A percentile compares a stretch with the other conserved stretches of the same genome.
Conservation (phyloP, 2,888 invertebrate species). For the Tachystola acroxantha region DNA sequence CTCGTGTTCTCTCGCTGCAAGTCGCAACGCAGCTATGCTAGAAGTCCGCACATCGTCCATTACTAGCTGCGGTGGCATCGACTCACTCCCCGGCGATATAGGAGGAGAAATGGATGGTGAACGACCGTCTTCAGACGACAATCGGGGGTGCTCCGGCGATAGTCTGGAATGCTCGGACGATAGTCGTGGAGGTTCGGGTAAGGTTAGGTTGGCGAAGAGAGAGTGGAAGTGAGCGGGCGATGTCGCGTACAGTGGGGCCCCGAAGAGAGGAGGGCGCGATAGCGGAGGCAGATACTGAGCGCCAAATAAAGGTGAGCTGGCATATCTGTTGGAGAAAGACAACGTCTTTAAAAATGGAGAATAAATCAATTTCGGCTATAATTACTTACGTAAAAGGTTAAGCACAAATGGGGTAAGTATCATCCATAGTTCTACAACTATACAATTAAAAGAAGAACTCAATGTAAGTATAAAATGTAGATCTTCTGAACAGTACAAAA, state of each 20-base stretch:
- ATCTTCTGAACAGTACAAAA: too few species aligned
- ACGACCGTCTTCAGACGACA: slow-evolving; percentile 43
- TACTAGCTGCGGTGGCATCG: slow-evolving; percentile 66
- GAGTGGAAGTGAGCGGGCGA: slow-evolving; percentile 87
- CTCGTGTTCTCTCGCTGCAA: slow-evolving; percentile 94
- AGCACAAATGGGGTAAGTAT: too few species aligned
- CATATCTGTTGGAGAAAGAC: slow-evolving; percentile 51
- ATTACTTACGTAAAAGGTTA: too few species aligned
- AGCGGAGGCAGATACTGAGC: slow-evolving; percentile 61
- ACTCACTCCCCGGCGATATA: slow-evolving; percentile 69
- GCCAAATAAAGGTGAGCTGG: slow-evolving; percentile 59
- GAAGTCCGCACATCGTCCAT: slow-evolving; percentile 86
- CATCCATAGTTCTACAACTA: too few species aligned
- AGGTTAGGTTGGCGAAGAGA: slow-evolving; percentile 87
- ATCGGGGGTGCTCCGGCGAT: slow-evolving; percentile 30
- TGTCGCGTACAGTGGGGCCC: slow-evolving; percentile 63
- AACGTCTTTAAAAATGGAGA: slow-evolving; percentile 3
- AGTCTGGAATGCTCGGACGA: slow-evolving; percentile 50
- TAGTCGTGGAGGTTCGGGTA: slow-evolving; percentile 60
- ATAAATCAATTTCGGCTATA: too few species aligned
- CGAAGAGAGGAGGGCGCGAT: slow-evolving; percentile 57
- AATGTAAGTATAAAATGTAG: too few species aligned
- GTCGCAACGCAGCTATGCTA: slow-evolving; percentile 90
- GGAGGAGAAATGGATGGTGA: slow-evolving; percentile 73
- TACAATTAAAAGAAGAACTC: too few species aligned